Evolutionary conservation across 2,888 invertebrate species (phyloP).

Genomic region (Sclerodermus sp.): DNA sequence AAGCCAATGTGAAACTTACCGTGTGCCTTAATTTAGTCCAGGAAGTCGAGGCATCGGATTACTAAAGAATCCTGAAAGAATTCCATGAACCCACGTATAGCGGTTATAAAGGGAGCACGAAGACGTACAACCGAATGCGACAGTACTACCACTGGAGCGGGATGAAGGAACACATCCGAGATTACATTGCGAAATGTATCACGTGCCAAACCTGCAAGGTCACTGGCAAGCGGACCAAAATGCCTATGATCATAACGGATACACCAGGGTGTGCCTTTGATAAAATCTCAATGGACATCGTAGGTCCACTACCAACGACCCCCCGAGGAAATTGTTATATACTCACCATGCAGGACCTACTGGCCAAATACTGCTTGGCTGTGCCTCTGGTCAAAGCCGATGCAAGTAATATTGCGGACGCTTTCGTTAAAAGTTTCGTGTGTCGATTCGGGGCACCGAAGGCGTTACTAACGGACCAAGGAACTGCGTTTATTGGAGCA

Average conservation of each 20-base stretch:
- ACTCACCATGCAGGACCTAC: conserved; percentile 45
- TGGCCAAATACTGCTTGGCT: conserved; percentile 46
- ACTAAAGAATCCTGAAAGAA: too few relatives aligned
- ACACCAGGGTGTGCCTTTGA: conserved; percentile 34
- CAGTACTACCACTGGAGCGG: conserved; percentile 28
- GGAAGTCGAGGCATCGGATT: too few relatives aligned
- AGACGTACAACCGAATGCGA: too few relatives aligned
- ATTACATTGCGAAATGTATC: conserved; percentile 31
- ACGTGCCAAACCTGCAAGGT: conserved; percentile 42
- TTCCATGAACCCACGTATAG: too few relatives aligned
- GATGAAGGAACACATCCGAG: conserved; percentile 24
- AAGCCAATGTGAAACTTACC: too few relatives aligned
- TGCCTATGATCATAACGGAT: conserved; percentile 41
- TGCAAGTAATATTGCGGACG: conserved; percentile 39
- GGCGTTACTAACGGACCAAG: conserved; percentile 36
- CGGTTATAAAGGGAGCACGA: too few relatives aligned
- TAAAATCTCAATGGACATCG: conserved; percentile 38
- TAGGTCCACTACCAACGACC: conserved; percentile 40
- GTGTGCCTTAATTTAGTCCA: too few relatives aligned
- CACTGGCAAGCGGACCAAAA: conserved; percentile 20
- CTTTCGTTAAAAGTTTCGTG: conserved; percentile 27
- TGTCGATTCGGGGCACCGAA: conserved; percentile 35
- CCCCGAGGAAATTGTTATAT: conserved; percentile 41
- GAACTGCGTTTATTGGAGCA: conserved; percentile 30
- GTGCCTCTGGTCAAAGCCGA: conserved; percentile 40